These are phyloP conservation scores for Macrochelys suwanniensis DNA, from an alignment of 2,797 vertebrate genomes.

Conservation along the genomic window DNA sequence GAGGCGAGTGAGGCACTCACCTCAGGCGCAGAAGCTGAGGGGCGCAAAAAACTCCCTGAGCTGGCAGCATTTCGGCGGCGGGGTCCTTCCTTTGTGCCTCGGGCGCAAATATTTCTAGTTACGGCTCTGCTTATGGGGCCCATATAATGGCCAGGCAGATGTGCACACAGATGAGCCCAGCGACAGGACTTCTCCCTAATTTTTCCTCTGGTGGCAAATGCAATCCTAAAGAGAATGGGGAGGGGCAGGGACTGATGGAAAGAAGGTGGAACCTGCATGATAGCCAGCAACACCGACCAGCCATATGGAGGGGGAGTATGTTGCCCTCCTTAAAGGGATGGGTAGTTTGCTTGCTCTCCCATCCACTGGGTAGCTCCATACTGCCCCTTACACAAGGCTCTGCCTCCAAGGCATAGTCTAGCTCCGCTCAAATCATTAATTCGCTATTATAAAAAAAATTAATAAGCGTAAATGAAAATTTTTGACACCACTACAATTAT, in stretches of 20 bases:
- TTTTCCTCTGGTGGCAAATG: background rate
- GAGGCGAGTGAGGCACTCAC: no score
- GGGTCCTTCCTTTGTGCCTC: no score
- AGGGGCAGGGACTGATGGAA: background rate
- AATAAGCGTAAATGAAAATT: background rate
- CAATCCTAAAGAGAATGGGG: background rate
- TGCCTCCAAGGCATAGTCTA: background rate
- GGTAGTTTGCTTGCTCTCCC: background rate
- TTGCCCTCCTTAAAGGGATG: background rate
- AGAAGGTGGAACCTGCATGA: fast-evolving
- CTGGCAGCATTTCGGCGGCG: no score
- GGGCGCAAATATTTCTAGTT: no score
- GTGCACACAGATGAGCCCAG: fast-evolving
- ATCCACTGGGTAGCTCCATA: background rate
- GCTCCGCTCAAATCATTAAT: background rate
- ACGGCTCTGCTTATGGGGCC: background rate
- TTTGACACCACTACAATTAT: fast-evolving
- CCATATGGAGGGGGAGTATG: background rate
- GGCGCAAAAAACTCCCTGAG: no score
- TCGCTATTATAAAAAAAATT: background rate
- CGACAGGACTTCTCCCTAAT: background rate
- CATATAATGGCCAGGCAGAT: background rate
- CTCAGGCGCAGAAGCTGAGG: no score
- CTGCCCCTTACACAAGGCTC: background rate
- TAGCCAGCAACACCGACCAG: background rate